Evolutionary conservation across 2,113 vertebrate genomes (phyloP).

Genomic region (Pagrus major): DNA sequence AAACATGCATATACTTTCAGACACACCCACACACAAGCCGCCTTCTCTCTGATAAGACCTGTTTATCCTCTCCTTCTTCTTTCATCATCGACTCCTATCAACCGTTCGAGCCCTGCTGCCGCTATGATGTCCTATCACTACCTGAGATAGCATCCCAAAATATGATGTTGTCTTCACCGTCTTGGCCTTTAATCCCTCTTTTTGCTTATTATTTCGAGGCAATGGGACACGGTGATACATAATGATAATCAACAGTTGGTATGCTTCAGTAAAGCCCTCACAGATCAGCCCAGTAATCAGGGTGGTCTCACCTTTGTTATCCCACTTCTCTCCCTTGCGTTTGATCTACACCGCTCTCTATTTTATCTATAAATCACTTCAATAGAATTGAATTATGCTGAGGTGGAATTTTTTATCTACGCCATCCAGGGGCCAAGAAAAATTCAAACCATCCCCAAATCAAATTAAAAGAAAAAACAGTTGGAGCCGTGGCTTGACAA

Average conservation of each 20-base stretch:
- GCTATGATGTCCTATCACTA: slow-evolving; percentile 48
- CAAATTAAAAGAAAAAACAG: slow-evolving; percentile 73
- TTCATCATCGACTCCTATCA: slow-evolving; percentile 66
- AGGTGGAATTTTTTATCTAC: slow-evolving; percentile 64
- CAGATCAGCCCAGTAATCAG: slow-evolving; percentile 51
- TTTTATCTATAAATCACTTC: slow-evolving; percentile 57
- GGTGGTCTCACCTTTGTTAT: slow-evolving; percentile 60
- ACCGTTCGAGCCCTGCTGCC: slow-evolving; percentile 45
- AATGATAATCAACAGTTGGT: slow-evolving; percentile 56
- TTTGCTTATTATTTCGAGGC: slow-evolving; percentile 61
- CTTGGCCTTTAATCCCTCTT: slow-evolving; percentile 48
- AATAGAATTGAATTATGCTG: slow-evolving; percentile 47
- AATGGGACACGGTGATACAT: slow-evolving; percentile 51
- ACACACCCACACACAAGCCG: slow-evolving; percentile 40
- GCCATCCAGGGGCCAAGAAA: slow-evolving; percentile 56
- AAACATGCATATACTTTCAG: slow-evolving; percentile 41
- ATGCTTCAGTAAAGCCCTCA: slow-evolving; percentile 55
- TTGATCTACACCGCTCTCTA: slow-evolving; percentile 36
- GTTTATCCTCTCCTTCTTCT: slow-evolving; percentile 50
- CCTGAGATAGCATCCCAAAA: slow-evolving; percentile 54
- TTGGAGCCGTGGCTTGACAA: slow-evolving; percentile 71
- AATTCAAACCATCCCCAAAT: slow-evolving; percentile 73
- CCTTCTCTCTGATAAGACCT: slow-evolving; percentile 46
- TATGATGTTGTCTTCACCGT: slow-evolving; percentile 47
- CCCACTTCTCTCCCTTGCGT: slow-evolving; percentile 6